phyloP scores from a whole-genome alignment of 92 coral and sea anemone genomes.

The Heteractis magnifica region DNA sequence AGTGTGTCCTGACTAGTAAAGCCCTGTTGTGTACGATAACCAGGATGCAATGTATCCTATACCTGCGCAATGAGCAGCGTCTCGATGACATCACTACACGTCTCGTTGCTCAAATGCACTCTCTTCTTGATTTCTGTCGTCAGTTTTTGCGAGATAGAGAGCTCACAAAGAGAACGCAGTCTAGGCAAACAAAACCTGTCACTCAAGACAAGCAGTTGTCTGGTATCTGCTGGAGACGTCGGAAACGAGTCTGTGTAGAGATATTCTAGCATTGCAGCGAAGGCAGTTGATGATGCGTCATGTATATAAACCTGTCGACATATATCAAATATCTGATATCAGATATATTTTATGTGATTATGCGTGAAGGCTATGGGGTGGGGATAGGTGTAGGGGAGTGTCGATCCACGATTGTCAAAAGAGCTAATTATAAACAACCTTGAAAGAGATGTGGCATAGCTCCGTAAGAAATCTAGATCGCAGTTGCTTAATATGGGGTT shows the following conservation, averaged over 20 bases:
- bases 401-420: too few species aligned
- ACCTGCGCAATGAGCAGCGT: slow-evolving; percentile 64
- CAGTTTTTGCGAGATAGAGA: slow-evolving; percentile 43
- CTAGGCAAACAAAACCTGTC: slow-evolving; percentile 77
- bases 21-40: background rate
- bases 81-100: slow-evolving; percentile 51
- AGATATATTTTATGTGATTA: background rate
- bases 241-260: slow-evolving; percentile 74
- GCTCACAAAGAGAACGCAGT: slow-evolving; percentile 72
- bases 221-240: slow-evolving; percentile 31
- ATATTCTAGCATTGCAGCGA: slow-evolving; percentile 65
- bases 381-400: too few species aligned
- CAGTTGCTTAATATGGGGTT: too few species aligned
- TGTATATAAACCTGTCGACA: slow-evolving; percentile 55
- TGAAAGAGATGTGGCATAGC: too few species aligned
- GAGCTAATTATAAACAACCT: too few species aligned
- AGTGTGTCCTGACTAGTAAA: too few species aligned
- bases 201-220: slow-evolving; percentile 71
- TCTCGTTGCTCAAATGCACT: slow-evolving; percentile 33
- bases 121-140: slow-evolving; percentile 45
- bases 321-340: background rate
- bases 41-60: background rate
- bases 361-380: too few species aligned
- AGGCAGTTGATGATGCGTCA: slow-evolving; percentile 58
- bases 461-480: too few species aligned